A percentile compares a stretch with the other conserved stretches of the same genome.
These are phyloP conservation scores for Coenonympha arcania DNA, from an alignment of 2,888 invertebrate genomes.

Conservation along the genomic window DNA sequence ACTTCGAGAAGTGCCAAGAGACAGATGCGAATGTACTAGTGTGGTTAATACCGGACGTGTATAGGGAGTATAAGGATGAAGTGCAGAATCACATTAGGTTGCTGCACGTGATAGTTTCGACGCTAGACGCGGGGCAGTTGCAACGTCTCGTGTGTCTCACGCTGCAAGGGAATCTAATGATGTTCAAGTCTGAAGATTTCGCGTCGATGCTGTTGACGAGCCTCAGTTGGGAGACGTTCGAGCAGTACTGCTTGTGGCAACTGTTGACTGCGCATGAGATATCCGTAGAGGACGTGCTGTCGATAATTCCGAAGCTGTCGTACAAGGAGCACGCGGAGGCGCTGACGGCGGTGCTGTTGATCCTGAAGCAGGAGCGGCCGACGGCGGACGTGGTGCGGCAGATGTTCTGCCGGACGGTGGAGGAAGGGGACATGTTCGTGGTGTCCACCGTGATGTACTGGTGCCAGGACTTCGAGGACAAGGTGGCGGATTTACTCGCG, in stretches of 20 bases:
- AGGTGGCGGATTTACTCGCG: constrained; percentile 85
- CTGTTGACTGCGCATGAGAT: constrained; percentile 94
- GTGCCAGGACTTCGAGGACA: constrained; percentile 94
- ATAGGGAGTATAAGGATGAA: constrained; percentile 89
- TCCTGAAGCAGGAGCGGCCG: constrained; percentile 94
- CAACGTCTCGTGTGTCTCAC: constrained; percentile 93
- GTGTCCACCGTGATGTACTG: constrained; percentile 94
- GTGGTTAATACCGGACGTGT: constrained; percentile 94
- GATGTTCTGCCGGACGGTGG: constrained; percentile 83
- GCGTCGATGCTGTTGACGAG: constrained; percentile 85
- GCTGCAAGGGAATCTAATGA: constrained; percentile 88
- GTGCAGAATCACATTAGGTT: constrained; percentile 91
- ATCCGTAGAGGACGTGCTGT: constrained; percentile 90
- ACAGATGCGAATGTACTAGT: constrained; percentile 91
- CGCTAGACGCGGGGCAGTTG: constrained; percentile 91
- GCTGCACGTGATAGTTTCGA: constrained; percentile 90
- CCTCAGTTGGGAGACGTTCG: constrained; percentile 96
- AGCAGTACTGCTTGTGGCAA: constrained; percentile 98
- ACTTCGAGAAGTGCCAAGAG: constrained; percentile 90
- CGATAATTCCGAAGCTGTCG: constrained; percentile 82
- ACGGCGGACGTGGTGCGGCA: constrained; percentile 88
- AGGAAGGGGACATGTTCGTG: constrained; percentile 88
- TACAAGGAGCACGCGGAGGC: constrained; percentile 93
- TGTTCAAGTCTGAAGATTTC: constrained; percentile 86
- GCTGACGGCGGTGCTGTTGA: constrained; percentile 88